A percentile compares a stretch with the other conserved stretches of the same genome.
These are phyloP conservation scores for Oligia fasciuncula DNA, from an alignment of 2,888 invertebrate species.

Conservation along the genomic window DNA sequence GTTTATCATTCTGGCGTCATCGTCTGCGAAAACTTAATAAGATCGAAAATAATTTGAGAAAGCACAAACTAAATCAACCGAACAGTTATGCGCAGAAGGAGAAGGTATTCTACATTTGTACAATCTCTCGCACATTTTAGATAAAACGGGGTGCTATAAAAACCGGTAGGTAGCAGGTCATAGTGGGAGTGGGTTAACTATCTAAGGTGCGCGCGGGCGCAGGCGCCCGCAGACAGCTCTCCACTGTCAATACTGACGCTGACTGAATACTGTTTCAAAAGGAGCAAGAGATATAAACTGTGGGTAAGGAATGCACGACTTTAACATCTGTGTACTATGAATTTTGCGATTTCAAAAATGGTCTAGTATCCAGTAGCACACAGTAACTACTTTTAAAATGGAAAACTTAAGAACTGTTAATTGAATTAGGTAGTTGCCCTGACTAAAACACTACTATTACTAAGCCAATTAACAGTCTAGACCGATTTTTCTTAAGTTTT, in stretches of 20 bases:
- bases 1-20: slow-evolving; percentile 36
- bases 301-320: background rate
- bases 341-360: background rate
- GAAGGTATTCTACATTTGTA: slow-evolving; percentile 9
- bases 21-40: slow-evolving; percentile 33
- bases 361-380: background rate
- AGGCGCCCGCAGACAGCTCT: background rate
- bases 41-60: slow-evolving; percentile 32
- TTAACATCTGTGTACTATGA: background rate
- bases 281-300: background rate
- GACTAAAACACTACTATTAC: background rate
- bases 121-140: background rate
- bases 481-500: background rate
- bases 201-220: background rate
- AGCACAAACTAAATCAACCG: slow-evolving; percentile 1
- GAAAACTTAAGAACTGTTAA: background rate
- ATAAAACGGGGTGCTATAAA: background rate
- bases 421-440: background rate
- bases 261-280: background rate
- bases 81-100: slow-evolving; percentile 14
- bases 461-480: background rate
- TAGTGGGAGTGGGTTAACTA: background rate
- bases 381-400: background rate
- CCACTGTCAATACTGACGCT: background rate
- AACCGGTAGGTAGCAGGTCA: background rate